Evolutionary conservation across 2,888 invertebrate genomes (phyloP).

Genomic region (Polymixis flavicincta): DNA sequence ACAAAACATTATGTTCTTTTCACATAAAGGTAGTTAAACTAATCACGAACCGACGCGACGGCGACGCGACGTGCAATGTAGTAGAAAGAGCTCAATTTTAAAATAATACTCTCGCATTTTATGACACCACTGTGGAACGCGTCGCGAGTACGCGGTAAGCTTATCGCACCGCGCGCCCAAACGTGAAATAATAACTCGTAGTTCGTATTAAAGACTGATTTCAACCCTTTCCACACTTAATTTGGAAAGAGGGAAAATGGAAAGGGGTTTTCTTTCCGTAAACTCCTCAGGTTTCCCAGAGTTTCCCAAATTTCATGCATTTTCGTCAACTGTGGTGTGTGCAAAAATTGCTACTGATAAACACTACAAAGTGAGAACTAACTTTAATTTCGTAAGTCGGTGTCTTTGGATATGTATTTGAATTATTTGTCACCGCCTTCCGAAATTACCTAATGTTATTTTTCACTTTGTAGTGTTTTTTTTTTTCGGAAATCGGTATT

Average conservation of each 20-base stretch:
- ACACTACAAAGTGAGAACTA: no score
- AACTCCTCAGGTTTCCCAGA: not conserved
- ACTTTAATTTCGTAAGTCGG: no score
- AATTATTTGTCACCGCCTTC: no score
- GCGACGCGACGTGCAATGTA: not conserved
- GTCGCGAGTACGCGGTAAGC: constrained; percentile 36
- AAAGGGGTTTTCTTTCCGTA: not conserved
- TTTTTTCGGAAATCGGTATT: no score
- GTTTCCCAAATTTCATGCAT: not conserved
- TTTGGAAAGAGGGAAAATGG: not conserved
- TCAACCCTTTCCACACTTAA: constrained; percentile 11
- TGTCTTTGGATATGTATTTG: no score
- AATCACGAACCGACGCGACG: not conserved
- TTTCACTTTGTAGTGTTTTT: no score
- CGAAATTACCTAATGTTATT: no score
- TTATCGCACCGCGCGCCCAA: constrained; percentile 30
- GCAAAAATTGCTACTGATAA: no score
- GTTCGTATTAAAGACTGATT: constrained; percentile 20
- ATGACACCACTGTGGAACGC: constrained; percentile 55
- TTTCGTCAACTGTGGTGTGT: not conserved
- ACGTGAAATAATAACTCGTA: constrained; percentile 48
- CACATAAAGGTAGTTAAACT: not conserved
- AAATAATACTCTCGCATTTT: constrained; percentile 22
- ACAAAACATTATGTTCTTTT: not conserved
- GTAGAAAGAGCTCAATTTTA: not conserved